Conservation (phyloP, 2,113 vertebrate species). For the Silurus meridionalis region DNA sequence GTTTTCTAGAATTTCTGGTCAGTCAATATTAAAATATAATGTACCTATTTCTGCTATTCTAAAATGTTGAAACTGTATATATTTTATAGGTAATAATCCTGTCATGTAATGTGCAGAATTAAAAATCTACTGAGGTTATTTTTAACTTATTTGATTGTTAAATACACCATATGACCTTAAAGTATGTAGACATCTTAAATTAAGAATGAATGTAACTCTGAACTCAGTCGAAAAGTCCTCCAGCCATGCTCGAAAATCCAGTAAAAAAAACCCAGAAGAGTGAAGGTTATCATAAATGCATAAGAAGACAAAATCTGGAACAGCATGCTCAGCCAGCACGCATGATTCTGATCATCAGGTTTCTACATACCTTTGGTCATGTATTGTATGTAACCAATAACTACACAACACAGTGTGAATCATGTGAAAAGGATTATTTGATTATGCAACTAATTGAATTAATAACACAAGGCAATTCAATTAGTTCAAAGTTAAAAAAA, state of each 20-base stretch:
- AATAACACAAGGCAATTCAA: background rate
- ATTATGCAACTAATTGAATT: background rate
- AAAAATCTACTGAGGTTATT: background rate
- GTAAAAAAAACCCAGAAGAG: background rate
- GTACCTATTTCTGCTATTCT: background rate
- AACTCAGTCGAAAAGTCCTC: background rate
- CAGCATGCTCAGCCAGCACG: background rate
- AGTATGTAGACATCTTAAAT: background rate
- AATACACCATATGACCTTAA: background rate
- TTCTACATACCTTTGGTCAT: background rate
- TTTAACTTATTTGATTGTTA: background rate
- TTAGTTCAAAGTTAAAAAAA: background rate
- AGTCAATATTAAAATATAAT: too few species aligned
- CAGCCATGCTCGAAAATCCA: background rate
- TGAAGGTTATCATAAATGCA: background rate
- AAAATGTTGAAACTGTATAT: background rate
- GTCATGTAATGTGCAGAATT: background rate
- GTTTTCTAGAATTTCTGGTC: background rate
- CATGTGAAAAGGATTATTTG: too few species aligned
- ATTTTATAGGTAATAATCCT: background rate
- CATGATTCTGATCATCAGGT: too few species aligned
- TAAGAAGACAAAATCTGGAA: background rate
- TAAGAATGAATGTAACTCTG: background rate
- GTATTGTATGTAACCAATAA: background rate
- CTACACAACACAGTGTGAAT: background rate